phyloP scores from a whole-genome alignment of 2,888 invertebrate species.

The Lydus trimaculatus region DNA sequence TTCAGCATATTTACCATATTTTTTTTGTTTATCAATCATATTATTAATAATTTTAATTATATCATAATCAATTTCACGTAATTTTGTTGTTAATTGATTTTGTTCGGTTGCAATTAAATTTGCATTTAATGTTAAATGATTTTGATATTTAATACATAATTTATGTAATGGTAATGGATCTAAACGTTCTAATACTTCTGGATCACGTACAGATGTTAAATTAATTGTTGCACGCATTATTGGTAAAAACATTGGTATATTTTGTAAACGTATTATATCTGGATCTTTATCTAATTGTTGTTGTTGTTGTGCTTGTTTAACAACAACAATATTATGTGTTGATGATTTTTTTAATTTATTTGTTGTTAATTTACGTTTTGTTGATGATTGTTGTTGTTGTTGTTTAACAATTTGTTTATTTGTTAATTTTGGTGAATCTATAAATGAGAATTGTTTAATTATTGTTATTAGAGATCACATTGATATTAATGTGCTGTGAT shows the following conservation, averaged over 20 bases:
- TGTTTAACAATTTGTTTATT: slow-evolving; percentile 63
- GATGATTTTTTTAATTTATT: slow-evolving; percentile 60
- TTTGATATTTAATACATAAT: slow-evolving; percentile 82
- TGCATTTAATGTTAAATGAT: slow-evolving; percentile 83
- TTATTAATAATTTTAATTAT: slow-evolving; percentile 72
- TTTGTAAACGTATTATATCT: slow-evolving; percentile 73
- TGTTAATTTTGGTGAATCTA: slow-evolving; percentile 84
- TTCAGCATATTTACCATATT: slow-evolving; percentile 86
- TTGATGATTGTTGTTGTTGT: slow-evolving; percentile 39
- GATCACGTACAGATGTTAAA: slow-evolving; percentile 83
- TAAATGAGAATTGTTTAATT: too few relatives aligned
- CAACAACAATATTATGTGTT: slow-evolving; percentile 81
- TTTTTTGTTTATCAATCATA: slow-evolving; percentile 82
- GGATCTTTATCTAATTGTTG: slow-evolving; percentile 76
- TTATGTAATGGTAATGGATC: slow-evolving; percentile 72
- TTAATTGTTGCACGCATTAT: slow-evolving; percentile 90
- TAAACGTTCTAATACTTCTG: slow-evolving; percentile 83
- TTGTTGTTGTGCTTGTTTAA: slow-evolving; percentile 73
- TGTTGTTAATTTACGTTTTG: slow-evolving; percentile 52
- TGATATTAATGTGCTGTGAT: too few relatives aligned
- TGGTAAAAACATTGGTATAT: slow-evolving; percentile 91
- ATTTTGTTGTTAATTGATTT: slow-evolving; percentile 72
- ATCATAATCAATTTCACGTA: slow-evolving; percentile 82
- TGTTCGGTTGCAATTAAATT: slow-evolving; percentile 84
- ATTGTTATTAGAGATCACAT: too few relatives aligned